phyloP scores from a whole-genome alignment of 2,888 invertebrate species.

The Leptopilina drosophilae region DNA sequence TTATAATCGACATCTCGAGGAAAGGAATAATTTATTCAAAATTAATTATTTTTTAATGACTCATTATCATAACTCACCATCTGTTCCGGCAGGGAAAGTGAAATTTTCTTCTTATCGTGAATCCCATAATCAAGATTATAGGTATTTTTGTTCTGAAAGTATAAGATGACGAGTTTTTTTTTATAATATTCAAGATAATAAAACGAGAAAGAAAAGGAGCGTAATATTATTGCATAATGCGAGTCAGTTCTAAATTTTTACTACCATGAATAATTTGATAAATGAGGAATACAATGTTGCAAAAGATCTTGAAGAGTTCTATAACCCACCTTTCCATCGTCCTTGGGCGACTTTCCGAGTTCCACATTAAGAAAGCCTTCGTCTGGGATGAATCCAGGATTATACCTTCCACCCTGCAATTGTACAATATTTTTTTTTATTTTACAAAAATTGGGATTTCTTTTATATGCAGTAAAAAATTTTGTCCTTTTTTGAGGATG shows the following conservation, averaged over 20 bases:
- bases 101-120: constrained; percentile 50
- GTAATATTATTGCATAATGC: constrained; percentile 3
- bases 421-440: background rate
- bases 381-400: constrained; percentile 69
- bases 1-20: background rate
- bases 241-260: background rate
- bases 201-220: no score
- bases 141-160: background rate
- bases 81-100: constrained; percentile 56
- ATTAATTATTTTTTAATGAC: constrained; percentile 22
- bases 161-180: background rate
- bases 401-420: constrained; percentile 67
- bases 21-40: constrained; percentile 3
- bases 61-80: constrained; percentile 51
- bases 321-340: constrained; percentile 28
- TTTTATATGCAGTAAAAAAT: no score
- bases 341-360: constrained; percentile 52
- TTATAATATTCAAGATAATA: constrained; percentile 15
- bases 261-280: constrained; percentile 13
- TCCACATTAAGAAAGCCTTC: constrained; percentile 63
- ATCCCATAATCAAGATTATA: constrained; percentile 49
- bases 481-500: no score
- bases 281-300: constrained; percentile 23
- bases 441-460: no score
- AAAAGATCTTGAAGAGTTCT: constrained; percentile 12